These are phyloP conservation scores for Theodoxus fluviatilis DNA, from an alignment of 2,888 invertebrate genomes.

Conservation along the genomic window DNA sequence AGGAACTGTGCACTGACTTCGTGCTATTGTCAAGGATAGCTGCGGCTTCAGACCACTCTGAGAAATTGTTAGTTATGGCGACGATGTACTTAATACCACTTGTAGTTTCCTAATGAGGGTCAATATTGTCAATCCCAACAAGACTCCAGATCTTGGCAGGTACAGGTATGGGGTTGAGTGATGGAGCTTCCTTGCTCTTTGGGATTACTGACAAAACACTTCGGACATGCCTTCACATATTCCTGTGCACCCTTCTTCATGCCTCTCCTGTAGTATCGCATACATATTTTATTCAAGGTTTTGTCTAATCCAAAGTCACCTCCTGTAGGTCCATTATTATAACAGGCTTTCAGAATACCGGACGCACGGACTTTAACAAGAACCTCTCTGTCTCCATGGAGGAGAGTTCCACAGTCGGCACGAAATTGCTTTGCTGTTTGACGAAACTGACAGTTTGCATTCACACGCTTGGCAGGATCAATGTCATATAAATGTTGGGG, in stretches of 20 bases:
- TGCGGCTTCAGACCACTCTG: background rate
- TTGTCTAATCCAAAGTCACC: background rate
- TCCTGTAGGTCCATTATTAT: slow-evolving; percentile 9
- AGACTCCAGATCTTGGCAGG: slow-evolving; percentile 20
- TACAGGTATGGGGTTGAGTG: slow-evolving; percentile 18
- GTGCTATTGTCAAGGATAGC: background rate
- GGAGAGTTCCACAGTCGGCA: slow-evolving; percentile 13
- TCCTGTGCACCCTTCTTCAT: slow-evolving; percentile 15
- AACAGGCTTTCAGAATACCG: slow-evolving; percentile 8
- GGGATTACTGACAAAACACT: slow-evolving; percentile 11
- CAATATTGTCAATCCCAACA: slow-evolving; percentile 22
- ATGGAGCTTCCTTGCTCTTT: slow-evolving; percentile 18
- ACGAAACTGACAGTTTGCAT: slow-evolving; percentile 17
- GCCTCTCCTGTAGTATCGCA: slow-evolving; percentile 7
- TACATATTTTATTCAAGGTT: slow-evolving; percentile 5
- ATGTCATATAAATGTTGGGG: slow-evolving; percentile 10
- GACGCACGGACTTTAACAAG: slow-evolving; percentile 7
- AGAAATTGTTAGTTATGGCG: background rate
- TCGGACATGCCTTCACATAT: too few relatives aligned
- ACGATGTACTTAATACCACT: background rate
- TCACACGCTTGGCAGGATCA: slow-evolving; percentile 17
- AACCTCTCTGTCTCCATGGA: slow-evolving; percentile 17
- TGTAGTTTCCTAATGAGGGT: background rate
- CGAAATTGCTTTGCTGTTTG: slow-evolving; percentile 17
- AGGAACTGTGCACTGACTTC: too few relatives aligned